phyloP scores from a whole-genome alignment of 2,888 invertebrate genomes.

The Drosophila trichaetosa region DNA sequence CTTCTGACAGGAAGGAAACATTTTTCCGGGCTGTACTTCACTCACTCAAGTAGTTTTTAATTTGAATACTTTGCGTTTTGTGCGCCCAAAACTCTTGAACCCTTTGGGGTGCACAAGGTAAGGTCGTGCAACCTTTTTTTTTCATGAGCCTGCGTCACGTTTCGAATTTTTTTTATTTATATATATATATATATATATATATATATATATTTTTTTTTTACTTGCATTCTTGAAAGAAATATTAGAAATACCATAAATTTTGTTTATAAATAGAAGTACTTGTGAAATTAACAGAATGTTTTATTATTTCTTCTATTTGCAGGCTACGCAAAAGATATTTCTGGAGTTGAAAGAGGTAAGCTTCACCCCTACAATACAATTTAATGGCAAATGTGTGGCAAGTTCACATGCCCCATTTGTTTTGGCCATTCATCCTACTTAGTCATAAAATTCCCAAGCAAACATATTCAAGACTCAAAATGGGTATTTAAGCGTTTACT shows the following conservation, averaged over 20 bases:
- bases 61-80: conserved; percentile 73
- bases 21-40: conserved; percentile 57
- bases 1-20: conserved; percentile 61
- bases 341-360: conserved; percentile 85
- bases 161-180: neutral
- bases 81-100: conserved; percentile 42
- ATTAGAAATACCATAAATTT: conserved; percentile 38
- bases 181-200: neutral
- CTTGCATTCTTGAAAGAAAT: conserved; percentile 46
- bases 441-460: conserved; percentile 23
- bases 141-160: neutral
- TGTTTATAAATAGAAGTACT: conserved; percentile 31
- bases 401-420: conserved; percentile 7
- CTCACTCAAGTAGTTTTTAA: conserved; percentile 73
- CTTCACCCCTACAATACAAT: conserved; percentile 12
- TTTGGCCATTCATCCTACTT: neutral
- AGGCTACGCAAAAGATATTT: conserved; percentile 86
- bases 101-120: conserved; percentile 12
- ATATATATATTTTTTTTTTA: conserved; percentile 9
- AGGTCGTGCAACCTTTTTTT: conserved; percentile 3
- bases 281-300: conserved; percentile 43
- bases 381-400: conserved; percentile 18
- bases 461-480: conserved; percentile 17
- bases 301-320: conserved; percentile 84
- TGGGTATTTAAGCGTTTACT: neutral